phyloP scores from a whole-genome alignment of 2,888 invertebrate species.

The Drosophila recens region DNA sequence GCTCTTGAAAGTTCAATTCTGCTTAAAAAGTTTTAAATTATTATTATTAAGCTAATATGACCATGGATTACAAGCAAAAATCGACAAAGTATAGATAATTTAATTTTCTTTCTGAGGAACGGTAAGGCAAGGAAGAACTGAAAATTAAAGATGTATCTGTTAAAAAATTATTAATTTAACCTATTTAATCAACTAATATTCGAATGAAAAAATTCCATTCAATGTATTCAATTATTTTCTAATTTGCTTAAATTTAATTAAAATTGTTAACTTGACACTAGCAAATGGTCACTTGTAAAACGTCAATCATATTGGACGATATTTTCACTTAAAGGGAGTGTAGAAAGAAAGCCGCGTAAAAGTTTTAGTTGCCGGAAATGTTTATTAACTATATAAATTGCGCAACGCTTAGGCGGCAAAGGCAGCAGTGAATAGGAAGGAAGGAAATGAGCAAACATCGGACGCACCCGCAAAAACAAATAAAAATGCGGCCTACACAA shows the following conservation, averaged over 20 bases:
- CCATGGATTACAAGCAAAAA: too few species aligned
- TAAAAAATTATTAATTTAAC: too few species aligned
- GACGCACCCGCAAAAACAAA: slow-evolving; percentile 73
- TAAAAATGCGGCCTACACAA: slow-evolving; percentile 57
- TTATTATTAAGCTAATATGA: too few species aligned
- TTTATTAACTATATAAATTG: slow-evolving; percentile 78
- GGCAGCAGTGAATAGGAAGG: slow-evolving; percentile 58
- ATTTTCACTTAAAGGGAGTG: slow-evolving; percentile 12
- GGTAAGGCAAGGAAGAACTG: too few species aligned
- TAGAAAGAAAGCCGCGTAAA: slow-evolving; percentile 20
- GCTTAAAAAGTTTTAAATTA: too few species aligned
- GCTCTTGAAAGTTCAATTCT: not conserved
- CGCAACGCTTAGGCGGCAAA: slow-evolving; percentile 56
- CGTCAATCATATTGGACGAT: slow-evolving; percentile 41
- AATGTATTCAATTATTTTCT: too few species aligned
- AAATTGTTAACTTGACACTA: not conserved
- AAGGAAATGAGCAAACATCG: slow-evolving; percentile 75
- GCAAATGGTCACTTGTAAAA: not conserved
- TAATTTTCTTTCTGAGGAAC: too few species aligned
- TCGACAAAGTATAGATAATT: too few species aligned
- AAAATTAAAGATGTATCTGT: too few species aligned
- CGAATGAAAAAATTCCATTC: too few species aligned
- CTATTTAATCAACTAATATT: too few species aligned
- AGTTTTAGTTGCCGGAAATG: slow-evolving; percentile 69
- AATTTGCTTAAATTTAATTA: not conserved